A percentile compares a stretch with the other conserved stretches of the same genome.
phyloP scores from a whole-genome alignment of 2,797 vertebrate genomes.

The Labeo calbasu region DNA sequence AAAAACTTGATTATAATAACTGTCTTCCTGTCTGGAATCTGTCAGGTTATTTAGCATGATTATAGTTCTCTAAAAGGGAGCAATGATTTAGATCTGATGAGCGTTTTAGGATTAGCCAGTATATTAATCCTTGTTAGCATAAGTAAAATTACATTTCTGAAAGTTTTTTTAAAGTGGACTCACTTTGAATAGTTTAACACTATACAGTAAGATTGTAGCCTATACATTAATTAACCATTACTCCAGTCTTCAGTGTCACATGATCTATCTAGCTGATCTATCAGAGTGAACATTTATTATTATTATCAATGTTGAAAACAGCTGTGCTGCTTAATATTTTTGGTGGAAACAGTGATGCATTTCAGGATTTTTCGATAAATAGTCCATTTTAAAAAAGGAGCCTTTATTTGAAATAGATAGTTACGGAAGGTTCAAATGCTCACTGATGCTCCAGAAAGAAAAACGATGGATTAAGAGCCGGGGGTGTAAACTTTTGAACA shows the following conservation, averaged over 20 bases:
- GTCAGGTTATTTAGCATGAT: not conserved
- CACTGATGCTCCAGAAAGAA: no score
- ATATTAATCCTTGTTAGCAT: not conserved
- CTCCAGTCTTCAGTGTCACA: not conserved
- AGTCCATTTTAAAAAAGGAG: not conserved
- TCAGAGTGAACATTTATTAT: not conserved
- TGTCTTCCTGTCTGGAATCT: not conserved
- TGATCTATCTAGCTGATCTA: no score
- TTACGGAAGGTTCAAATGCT: no score
- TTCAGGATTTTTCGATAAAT: not conserved
- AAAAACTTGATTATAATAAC: conserved; percentile 32
- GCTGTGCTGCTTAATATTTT: not conserved
- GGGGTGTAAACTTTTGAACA: no score
- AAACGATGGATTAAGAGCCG: no score
- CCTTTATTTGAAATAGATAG: no score
- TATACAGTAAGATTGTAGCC: not conserved
- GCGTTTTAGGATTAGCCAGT: not conserved
- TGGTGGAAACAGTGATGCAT: not conserved
- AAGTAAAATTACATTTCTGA: not conserved
- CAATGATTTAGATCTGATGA: not conserved
- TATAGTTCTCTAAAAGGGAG: not conserved
- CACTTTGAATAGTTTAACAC: not conserved
- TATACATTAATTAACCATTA: not conserved
- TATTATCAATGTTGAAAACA: not conserved
- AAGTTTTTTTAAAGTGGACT: not conserved